Evolutionary conservation across 2,797 vertebrate genomes (phyloP), one percentile per base, ranked within the genome.

Genomic region (Psittacula echo): DNA sequence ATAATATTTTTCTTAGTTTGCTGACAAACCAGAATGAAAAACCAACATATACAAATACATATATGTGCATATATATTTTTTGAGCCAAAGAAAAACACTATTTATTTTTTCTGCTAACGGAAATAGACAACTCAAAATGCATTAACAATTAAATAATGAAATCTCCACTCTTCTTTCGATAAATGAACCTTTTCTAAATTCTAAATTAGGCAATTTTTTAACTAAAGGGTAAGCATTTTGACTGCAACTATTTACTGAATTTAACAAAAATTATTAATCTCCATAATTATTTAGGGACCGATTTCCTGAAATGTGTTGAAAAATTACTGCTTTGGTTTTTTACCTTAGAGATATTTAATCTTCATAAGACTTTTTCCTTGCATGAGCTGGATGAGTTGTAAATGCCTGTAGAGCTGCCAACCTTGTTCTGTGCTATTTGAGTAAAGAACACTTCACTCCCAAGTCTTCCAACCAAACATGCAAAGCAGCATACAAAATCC

Each of bases 251-350:
- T 76, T 71, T 76, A 51, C 39, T 30, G 34, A 68, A 54, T 50
- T 70, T 62, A 87, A 62, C 4, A 76, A 47, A 76, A 89, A 73
- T 67, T 87, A 77, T 71, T 93, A 66, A 91, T 89, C 78, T 81
- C 32, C 32, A 44, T 70, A 76, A 85, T 66, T 62, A 47, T 47
- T 87, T 30, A 74, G 61, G 51, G 71, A 84, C 65, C 22, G 27
- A 71, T 68, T 65, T 56, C 30, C n/a, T 66, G 39, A 42, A 78
- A 83, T 27, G 13, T 24, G 6, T 26, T 78, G 61, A 84, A 94
- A 86, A 90, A 81, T 37, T n/a, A 39, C 45, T 61, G 30, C 50
- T 30, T 77, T 86, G 29, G 7, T 51, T 67, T 89, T 89, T 87
- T 83, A 83, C 68, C 65, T 74, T 37, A n/a, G 34, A 77, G 53